phyloP scores from a whole-genome alignment of 2,113 vertebrate genomes.

The Litocranius walleri region DNA sequence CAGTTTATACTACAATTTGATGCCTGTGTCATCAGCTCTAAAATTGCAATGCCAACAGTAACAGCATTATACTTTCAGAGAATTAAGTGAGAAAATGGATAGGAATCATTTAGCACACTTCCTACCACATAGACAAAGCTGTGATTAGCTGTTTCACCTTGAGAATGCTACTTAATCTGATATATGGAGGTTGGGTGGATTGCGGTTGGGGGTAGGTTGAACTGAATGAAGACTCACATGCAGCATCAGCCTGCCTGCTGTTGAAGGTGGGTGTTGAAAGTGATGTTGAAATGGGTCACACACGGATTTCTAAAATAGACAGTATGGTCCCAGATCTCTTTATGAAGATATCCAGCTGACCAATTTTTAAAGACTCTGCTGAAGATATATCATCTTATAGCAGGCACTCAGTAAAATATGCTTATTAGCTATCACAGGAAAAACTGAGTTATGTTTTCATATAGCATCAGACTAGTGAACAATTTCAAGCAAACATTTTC shows the following conservation, averaged over 20 bases:
- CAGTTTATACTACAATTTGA: background rate
- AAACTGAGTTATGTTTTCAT: background rate
- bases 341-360: background rate
- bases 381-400: background rate
- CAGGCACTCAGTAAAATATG: background rate
- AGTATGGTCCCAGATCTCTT: background rate
- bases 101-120: background rate
- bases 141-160: background rate
- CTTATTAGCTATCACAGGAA: background rate
- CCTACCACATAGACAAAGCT: background rate
- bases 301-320: background rate
- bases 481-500: background rate
- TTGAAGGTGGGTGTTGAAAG: background rate
- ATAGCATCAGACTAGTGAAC: background rate
- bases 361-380: background rate
- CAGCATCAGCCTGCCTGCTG: background rate
- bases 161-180: background rate
- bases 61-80: background rate
- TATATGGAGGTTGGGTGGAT: background rate
- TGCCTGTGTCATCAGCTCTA: background rate
- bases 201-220: fast-evolving
- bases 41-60: background rate
- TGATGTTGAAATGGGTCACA: background rate
- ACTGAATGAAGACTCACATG: background rate
- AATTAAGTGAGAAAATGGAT: background rate